Conservation (phyloP, 1,140 invertebrate genomes). For the Venustaconcha ellipsiformis region DNA sequence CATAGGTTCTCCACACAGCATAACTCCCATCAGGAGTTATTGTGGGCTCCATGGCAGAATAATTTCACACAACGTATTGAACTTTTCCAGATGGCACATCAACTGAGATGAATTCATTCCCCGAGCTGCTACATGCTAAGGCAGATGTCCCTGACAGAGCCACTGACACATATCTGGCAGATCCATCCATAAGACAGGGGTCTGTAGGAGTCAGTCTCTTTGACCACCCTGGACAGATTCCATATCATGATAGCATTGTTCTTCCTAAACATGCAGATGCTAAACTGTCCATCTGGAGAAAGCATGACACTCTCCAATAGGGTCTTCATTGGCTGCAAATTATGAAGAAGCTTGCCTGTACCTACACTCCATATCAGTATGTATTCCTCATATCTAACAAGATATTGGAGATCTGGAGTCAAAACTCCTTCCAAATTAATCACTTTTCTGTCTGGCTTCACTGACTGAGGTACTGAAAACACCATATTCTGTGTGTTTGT, state of each 20-base stretch:
- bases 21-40: slow-evolving; percentile 39
- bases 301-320: slow-evolving; percentile 19
- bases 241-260: slow-evolving; percentile 40
- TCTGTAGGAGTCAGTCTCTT: slow-evolving; percentile 15
- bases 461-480: slow-evolving; percentile 30
- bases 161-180: slow-evolving; percentile 33
- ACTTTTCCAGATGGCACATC: slow-evolving; percentile 31
- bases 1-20: slow-evolving; percentile 38
- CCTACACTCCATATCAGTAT: slow-evolving; percentile 32
- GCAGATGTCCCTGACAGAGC: slow-evolving; percentile 24
- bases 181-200: slow-evolving; percentile 34
- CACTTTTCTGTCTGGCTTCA: slow-evolving; percentile 34
- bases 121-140: slow-evolving; percentile 28
- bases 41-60: slow-evolving; percentile 35
- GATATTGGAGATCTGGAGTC: slow-evolving; percentile 20
- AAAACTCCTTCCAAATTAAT: slow-evolving; percentile 32
- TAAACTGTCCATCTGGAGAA: slow-evolving; percentile 26
- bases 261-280: slow-evolving; percentile 28
- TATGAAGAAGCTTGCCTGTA: slow-evolving; percentile 17
- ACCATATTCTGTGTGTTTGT: slow-evolving; percentile 25
- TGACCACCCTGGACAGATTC: slow-evolving; percentile 31
- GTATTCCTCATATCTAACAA: slow-evolving; percentile 42
- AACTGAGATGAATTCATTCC: slow-evolving; percentile 36
- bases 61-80: slow-evolving; percentile 24
- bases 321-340: slow-evolving; percentile 31